Conservation (phyloP, 2,888 invertebrate genomes). For the Hecatera dysodea region DNA sequence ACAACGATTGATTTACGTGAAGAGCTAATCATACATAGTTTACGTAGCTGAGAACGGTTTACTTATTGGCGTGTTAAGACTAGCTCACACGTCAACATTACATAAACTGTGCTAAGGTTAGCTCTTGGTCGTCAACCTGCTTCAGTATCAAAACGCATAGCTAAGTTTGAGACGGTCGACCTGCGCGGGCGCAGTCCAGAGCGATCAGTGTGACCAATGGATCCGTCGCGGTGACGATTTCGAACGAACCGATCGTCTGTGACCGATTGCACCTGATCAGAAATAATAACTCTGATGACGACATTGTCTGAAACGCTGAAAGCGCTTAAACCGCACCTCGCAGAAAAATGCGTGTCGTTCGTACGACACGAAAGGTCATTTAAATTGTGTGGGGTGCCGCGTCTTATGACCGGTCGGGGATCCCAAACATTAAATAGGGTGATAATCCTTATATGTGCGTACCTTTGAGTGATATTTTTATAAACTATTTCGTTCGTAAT, state of each 20-base stretch:
- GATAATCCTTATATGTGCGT: too few species aligned
- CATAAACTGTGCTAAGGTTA: constrained; percentile 1
- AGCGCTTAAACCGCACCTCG: constrained; percentile 41
- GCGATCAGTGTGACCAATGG: constrained; percentile 75
- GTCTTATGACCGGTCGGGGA: constrained; percentile 23
- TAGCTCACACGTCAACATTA: neutral
- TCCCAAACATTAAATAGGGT: constrained; percentile 5
- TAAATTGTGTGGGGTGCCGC: constrained; percentile 4
- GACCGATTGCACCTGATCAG: constrained; percentile 77
- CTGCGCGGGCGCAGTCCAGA: constrained; percentile 48
- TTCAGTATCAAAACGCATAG: constrained; percentile 23
- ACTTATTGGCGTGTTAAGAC: too few species aligned
- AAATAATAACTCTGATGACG: constrained; percentile 71
- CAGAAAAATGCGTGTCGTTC: constrained; percentile 36
- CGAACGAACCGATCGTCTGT: constrained; percentile 76
- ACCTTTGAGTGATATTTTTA: too few species aligned
- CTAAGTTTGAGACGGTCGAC: constrained; percentile 38
- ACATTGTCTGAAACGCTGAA: constrained; percentile 62
- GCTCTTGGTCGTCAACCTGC: constrained; percentile 22
- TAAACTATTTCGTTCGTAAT: too few species aligned
- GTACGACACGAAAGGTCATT: constrained; percentile 48
- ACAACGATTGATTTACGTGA: neutral
- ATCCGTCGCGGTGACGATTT: constrained; percentile 79
- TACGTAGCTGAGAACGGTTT: neutral
- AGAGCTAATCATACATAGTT: neutral